These are phyloP conservation scores for Lagenorhynchus albirostris DNA, from an alignment of 2,113 vertebrate species.

Conservation along the genomic window DNA sequence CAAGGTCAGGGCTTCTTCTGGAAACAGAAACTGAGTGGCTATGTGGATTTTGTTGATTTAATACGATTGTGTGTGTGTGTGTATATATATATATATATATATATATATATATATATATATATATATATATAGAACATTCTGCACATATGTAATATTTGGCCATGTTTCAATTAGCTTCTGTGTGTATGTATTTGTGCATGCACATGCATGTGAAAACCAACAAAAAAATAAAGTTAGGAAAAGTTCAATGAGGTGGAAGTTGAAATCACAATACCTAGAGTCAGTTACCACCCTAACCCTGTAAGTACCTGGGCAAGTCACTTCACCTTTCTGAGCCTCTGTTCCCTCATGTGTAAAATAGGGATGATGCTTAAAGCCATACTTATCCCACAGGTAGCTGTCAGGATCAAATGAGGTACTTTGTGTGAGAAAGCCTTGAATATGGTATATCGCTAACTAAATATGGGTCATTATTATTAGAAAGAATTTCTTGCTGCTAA, in stretches of 20 bases:
- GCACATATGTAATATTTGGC: constrained; percentile 66
- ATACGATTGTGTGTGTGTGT: background rate
- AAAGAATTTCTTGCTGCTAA: background rate
- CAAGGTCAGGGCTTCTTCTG: constrained; percentile 56
- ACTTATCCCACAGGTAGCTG: background rate
- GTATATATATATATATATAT: background rate
- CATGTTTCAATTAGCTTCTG: constrained; percentile 58
- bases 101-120: background rate
- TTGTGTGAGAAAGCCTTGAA: background rate
- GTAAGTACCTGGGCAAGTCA: background rate
- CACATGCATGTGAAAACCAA: background rate
- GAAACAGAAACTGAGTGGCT: constrained; percentile 39
- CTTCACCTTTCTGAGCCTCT: background rate
- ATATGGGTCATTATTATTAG: background rate
- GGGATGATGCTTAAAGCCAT: background rate
- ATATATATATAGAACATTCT: constrained; percentile 2
- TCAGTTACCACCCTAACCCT: background rate
- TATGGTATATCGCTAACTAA: background rate
- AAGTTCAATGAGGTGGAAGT: background rate
- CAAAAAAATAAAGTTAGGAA: background rate
- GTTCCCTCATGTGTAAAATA: background rate
- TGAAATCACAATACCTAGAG: background rate
- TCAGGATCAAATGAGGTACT: background rate
- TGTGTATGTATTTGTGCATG: background rate
- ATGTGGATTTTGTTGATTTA: constrained; percentile 71